Evolutionary conservation across 2,888 invertebrate species (phyloP).

Genomic region (Barypeithes pellucidus): DNA sequence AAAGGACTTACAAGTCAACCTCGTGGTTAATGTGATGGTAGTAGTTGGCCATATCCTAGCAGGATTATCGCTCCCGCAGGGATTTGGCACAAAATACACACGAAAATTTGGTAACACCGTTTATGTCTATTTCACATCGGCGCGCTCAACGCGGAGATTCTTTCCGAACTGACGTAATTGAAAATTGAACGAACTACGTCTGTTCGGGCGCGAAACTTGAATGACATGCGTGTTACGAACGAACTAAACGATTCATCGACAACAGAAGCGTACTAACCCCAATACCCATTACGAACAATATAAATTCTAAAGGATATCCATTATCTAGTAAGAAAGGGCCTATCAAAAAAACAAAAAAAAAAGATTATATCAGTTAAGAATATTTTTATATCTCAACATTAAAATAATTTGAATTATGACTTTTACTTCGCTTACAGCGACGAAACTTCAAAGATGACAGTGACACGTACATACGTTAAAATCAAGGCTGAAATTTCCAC

Average conservation of each 20-base stretch:
- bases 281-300: neutral
- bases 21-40: conserved; percentile 62
- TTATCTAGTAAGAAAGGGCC: too few species aligned
- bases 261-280: conserved; percentile 2
- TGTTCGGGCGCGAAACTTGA: conserved; percentile 3
- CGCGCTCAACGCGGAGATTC: conserved; percentile 3
- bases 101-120: conserved; percentile 59
- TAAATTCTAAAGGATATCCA: too few species aligned
- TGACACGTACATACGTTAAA: too few species aligned
- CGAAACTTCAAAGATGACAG: too few species aligned
- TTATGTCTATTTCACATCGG: conserved; percentile 37
- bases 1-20: conserved; percentile 62
- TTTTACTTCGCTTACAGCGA: too few species aligned
- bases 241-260: neutral
- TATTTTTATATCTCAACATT: too few species aligned
- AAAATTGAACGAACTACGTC: neutral
- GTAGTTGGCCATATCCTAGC: conserved; percentile 66
- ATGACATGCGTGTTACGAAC: neutral
- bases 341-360: too few species aligned
- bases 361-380: too few species aligned
- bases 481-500: too few species aligned
- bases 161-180: conserved; percentile 30
- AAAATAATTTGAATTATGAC: too few species aligned
- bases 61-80: conserved; percentile 61
- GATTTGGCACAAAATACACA: conserved; percentile 63